Evolutionary conservation across 2,113 vertebrate genomes (phyloP).

Genomic region (Petroica traversi): DNA sequence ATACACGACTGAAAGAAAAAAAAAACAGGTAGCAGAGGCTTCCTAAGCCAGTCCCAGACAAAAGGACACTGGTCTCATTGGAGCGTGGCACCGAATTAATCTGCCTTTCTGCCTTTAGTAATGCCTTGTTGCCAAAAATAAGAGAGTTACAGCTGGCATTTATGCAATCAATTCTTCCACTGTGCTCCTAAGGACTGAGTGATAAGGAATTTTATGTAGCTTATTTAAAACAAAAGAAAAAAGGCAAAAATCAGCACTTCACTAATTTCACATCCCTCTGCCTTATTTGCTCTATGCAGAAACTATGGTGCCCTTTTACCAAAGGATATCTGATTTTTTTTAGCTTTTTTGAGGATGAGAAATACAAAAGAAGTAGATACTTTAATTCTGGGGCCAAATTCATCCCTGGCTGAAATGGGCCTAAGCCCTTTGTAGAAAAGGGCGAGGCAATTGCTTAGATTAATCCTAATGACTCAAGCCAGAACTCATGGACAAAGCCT

Average conservation of each 20-base stretch:
- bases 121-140: constrained; percentile 44
- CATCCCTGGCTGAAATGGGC: neutral
- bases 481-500: neutral
- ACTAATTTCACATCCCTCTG: neutral
- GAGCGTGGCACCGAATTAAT: constrained; percentile 7
- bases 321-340: neutral
- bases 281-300: neutral
- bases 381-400: neutral
- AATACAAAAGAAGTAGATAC: neutral
- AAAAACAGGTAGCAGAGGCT: neutral
- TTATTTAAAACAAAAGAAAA: neutral
- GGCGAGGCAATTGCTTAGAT: neutral
- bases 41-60: neutral
- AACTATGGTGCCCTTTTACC: neutral
- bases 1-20: fast-evolving
- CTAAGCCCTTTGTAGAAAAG: neutral
- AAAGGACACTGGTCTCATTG: neutral
- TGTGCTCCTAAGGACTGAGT: neutral
- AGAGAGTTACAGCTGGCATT: constrained; percentile 55
- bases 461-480: constrained; percentile 12
- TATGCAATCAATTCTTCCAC: constrained; percentile 31
- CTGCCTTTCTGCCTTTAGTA: constrained; percentile 21
- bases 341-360: neutral
- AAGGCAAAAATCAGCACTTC: neutral
- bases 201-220: neutral